A percentile compares a stretch with the other conserved stretches of the same genome.
phyloP scores from a whole-genome alignment of 2,888 invertebrate genomes.

The Sinopyrophorus schimmeli region DNA sequence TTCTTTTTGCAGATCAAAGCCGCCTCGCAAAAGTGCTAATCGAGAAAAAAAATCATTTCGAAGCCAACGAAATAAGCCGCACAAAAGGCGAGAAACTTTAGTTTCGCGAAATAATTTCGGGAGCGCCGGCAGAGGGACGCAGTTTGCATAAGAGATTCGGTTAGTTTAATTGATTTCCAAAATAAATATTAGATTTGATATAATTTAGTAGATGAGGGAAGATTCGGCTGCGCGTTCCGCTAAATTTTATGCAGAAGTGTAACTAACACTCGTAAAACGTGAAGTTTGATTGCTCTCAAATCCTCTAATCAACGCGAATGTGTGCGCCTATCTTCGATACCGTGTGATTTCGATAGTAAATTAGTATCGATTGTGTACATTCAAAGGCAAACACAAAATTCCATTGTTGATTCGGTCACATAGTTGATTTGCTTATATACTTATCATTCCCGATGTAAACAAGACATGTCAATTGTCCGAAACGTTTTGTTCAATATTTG shows the following conservation, averaged over 20 bases:
- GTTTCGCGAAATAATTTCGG: too few species aligned
- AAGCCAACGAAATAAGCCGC: too few species aligned
- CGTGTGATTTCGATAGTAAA: conserved; percentile 42
- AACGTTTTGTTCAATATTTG: conserved; percentile 2
- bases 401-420: conserved; percentile 35
- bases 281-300: conserved; percentile 22
- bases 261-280: conserved; percentile 9
- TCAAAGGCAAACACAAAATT: conserved; percentile 37
- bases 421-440: conserved; percentile 50
- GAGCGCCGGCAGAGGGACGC: too few species aligned
- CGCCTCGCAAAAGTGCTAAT: too few species aligned
- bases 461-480: conserved; percentile 50
- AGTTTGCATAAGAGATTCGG: too few species aligned
- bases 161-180: too few species aligned
- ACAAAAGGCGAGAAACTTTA: too few species aligned
- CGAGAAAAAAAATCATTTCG: too few species aligned
- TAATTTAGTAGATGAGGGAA: too few species aligned
- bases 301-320: conserved; percentile 30
- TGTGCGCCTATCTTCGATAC: conserved; percentile 25
- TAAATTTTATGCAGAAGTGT: conserved; percentile 13
- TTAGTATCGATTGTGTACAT: conserved; percentile 50
- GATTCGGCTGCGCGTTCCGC: too few species aligned
- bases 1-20: too few species aligned
- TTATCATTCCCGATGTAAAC: conserved; percentile 52
- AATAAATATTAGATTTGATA: too few species aligned